A percentile compares a stretch with the other conserved stretches of the same genome.
These are phyloP conservation scores for Drosophila sordidula DNA, from an alignment of 2,888 invertebrate genomes.

Conservation along the genomic window DNA sequence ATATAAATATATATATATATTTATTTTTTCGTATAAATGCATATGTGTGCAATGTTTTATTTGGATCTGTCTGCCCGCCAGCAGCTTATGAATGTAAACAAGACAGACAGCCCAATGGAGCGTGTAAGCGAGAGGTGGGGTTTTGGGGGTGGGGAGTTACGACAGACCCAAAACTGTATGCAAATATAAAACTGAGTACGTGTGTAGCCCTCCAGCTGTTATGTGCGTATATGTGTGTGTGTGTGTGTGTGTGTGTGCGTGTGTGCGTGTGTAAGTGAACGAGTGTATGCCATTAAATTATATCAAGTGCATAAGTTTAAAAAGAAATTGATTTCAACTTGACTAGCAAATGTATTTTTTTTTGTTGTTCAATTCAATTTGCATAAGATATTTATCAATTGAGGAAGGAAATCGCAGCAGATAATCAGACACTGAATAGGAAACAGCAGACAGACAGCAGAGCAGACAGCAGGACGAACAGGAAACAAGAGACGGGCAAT, in stretches of 20 bases:
- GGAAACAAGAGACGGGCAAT: not conserved
- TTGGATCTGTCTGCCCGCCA: slow-evolving; percentile 29
- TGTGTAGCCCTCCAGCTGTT: not conserved
- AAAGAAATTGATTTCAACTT: slow-evolving; percentile 33
- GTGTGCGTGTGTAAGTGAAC: not conserved
- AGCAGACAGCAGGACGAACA: not conserved
- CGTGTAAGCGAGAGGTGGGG: not conserved
- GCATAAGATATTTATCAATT: slow-evolving; percentile 40
- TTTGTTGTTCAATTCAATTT: slow-evolving; percentile 29
- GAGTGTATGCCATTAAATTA: slow-evolving; percentile 9
- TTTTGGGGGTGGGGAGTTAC: not conserved
- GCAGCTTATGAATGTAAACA: slow-evolving; percentile 58
- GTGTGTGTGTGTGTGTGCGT: not conserved
- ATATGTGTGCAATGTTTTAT: slow-evolving; percentile 26
- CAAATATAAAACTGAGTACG: slow-evolving; percentile 32
- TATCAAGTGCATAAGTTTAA: slow-evolving; percentile 7
- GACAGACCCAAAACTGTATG: slow-evolving; percentile 31
- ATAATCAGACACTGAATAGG: slow-evolving; percentile 28
- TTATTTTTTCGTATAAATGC: slow-evolving; percentile 12
- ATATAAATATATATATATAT: not conserved
- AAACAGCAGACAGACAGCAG: slow-evolving; percentile 1
- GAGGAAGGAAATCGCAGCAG: slow-evolving; percentile 27
- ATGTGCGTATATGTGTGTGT: no score
- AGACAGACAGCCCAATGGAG: slow-evolving; percentile 20
- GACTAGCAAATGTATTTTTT: slow-evolving; percentile 10